Evolutionary conservation across 2,113 vertebrate species (phyloP), one percentile per base, ranked within the genome.

Genomic region (Brachypodius melanocephalos): DNA sequence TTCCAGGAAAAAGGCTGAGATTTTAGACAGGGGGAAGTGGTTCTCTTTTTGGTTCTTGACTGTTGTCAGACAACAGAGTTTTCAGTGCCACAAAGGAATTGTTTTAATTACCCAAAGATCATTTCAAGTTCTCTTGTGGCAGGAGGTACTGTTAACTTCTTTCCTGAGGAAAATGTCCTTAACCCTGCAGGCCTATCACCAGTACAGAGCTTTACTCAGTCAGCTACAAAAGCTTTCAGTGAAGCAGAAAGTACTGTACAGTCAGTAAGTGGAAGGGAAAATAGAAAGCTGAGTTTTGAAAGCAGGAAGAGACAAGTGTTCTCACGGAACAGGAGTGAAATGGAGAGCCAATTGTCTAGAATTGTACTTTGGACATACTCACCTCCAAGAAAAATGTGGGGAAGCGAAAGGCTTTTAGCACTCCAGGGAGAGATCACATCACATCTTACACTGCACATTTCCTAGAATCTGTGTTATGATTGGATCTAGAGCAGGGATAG

Each of bases 161-260:
- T 78, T 51, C 21, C 24, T 12, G 19, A 73, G 19, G 67, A 82
- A 89, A 94, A 79, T 43, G 5, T 26, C 78, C 54, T 76, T 85
- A 88, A 79, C 36, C 29, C 62, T 66, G 29, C 43, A 76, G 78
- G n/a, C 32, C 46, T 85, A 32, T 68, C 49, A 72, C 42, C 3
- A 15, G 36, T 52, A 57, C 36, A 84, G 42, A 77, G 72, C 45
- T 92, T 76, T 73, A 61, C 73, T 81, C 34, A 49, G 66, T 57
- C 66, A 87, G 69, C 79, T 95, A 52, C 65, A 57, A 86, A 95
- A 85, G 59, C 46, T 93, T 96, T 93, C 63, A 83, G 58, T 88
- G 88, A 83, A 71, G 40, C 71, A 85, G 87, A 88, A 90, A 84
- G 51, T 55, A 29, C 59, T 38, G 17, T 66, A n/a, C 49, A 80